Evolutionary conservation across 2,113 vertebrate genomes (phyloP).

Genomic region (Gobio gobio): DNA sequence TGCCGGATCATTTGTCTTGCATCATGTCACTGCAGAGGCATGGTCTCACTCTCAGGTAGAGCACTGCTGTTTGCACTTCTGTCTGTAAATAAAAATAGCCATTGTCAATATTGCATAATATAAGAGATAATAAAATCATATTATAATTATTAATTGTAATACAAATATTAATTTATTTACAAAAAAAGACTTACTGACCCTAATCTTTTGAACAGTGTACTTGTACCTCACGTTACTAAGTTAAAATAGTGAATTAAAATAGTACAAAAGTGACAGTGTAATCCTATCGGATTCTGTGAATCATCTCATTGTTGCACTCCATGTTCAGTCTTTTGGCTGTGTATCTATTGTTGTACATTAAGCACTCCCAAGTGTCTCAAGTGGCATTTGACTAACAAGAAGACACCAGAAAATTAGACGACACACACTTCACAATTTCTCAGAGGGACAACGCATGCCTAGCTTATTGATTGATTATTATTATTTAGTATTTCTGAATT

Average conservation of each 20-base stretch:
- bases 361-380: background rate
- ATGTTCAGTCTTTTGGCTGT: background rate
- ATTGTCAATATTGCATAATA: no score
- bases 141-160: no score
- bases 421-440: no score
- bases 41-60: constrained; percentile 22
- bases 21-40: constrained; percentile 25
- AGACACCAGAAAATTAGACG: background rate
- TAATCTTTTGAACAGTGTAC: no score
- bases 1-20: constrained; percentile 39
- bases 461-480: background rate
- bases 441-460: background rate
- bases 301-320: background rate
- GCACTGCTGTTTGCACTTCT: background rate
- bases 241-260: background rate
- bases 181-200: no score
- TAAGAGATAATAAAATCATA: no score
- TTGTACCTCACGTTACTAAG: no score
- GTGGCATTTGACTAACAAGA: background rate
- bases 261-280: background rate
- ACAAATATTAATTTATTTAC: no score
- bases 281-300: background rate
- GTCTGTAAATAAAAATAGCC: constrained; percentile 35
- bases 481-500: background rate
- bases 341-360: background rate